Evolutionary conservation across 2,888 invertebrate genomes (phyloP).

Genomic region (Amorpha juglandis): DNA sequence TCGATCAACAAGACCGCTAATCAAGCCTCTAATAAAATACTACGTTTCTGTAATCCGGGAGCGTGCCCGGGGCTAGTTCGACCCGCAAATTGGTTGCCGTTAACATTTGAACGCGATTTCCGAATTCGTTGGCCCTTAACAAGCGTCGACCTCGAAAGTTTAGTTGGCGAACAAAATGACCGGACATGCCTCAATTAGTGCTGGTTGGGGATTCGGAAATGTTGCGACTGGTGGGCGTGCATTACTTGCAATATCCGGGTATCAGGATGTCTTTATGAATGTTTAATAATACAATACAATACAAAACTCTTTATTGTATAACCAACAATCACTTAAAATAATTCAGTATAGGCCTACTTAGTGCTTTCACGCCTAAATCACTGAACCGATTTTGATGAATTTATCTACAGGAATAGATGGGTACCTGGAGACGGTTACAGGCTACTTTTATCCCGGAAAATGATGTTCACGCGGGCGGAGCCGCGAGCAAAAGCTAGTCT

Average conservation of each 20-base stretch:
- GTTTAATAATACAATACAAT: not conserved
- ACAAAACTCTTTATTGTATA: too few relatives aligned
- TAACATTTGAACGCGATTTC: slow-evolving; percentile 79
- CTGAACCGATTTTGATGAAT: too few relatives aligned
- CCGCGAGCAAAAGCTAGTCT: too few relatives aligned
- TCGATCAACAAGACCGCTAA: slow-evolving; percentile 56
- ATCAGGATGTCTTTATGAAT: not conserved
- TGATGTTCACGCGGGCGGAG: too few relatives aligned
- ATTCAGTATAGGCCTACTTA: too few relatives aligned
- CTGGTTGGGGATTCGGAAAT: slow-evolving; percentile 22
- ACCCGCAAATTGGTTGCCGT: slow-evolving; percentile 77
- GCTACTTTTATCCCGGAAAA: too few relatives aligned
- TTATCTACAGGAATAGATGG: too few relatives aligned
- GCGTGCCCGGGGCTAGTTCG: slow-evolving; percentile 50
- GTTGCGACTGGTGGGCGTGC: not conserved
- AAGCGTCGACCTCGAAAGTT: slow-evolving; percentile 67
- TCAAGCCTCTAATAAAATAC: slow-evolving; percentile 66
- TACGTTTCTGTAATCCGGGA: slow-evolving; percentile 56
- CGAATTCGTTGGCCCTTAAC: slow-evolving; percentile 76
- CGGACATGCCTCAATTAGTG: slow-evolving; percentile 79
- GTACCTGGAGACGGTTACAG: too few relatives aligned
- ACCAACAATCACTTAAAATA: too few relatives aligned
- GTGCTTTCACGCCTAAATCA: too few relatives aligned
- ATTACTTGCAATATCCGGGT: not conserved
- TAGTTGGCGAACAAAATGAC: slow-evolving; percentile 66